Evolutionary conservation across 2,113 vertebrate species (phyloP).

Genomic region (Brachionichthys hirsutus): DNA sequence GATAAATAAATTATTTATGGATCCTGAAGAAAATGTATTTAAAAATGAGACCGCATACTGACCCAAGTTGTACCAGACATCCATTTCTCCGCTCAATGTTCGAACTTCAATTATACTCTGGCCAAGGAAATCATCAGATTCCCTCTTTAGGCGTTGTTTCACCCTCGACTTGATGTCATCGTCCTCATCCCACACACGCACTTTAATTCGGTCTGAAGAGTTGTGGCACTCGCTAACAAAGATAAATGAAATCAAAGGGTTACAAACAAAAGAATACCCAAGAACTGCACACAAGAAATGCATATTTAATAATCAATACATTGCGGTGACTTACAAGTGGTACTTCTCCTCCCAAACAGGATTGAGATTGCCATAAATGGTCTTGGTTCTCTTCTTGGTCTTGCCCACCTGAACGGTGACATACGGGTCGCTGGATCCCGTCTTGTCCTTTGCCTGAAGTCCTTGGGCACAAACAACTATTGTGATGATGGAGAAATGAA

Average conservation of each 20-base stretch:
- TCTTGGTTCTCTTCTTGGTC: slow-evolving; percentile 98
- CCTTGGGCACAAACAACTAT: slow-evolving; percentile 96
- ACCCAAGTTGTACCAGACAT: slow-evolving; percentile 99
- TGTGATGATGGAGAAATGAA: slow-evolving; percentile 28
- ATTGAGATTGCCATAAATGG: slow-evolving; percentile 97
- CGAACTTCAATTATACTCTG: slow-evolving; percentile 98
- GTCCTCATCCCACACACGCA: slow-evolving; percentile 98
- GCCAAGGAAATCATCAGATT: slow-evolving; percentile 96
- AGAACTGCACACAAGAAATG: neutral
- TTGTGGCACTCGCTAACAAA: slow-evolving; percentile 95
- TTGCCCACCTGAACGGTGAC: slow-evolving; percentile 98
- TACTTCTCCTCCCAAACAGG: slow-evolving; percentile 98
- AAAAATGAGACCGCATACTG: slow-evolving; percentile 55
- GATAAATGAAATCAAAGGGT: neutral
- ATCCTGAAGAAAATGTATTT: neutral
- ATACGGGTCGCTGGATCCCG: slow-evolving; percentile 95
- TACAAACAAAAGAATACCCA: neutral
- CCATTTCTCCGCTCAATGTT: slow-evolving; percentile 96
- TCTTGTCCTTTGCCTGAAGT: slow-evolving; percentile 98
- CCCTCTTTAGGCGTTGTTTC: slow-evolving; percentile 95
- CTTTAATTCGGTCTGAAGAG: slow-evolving; percentile 97
- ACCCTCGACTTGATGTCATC: slow-evolving; percentile 98
- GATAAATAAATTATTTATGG: too few species aligned
- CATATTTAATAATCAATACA: neutral
- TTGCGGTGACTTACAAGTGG: slow-evolving; percentile 88